Conservation (phyloP, 2,113 vertebrate species). For the Micronisus gabar region DNA sequence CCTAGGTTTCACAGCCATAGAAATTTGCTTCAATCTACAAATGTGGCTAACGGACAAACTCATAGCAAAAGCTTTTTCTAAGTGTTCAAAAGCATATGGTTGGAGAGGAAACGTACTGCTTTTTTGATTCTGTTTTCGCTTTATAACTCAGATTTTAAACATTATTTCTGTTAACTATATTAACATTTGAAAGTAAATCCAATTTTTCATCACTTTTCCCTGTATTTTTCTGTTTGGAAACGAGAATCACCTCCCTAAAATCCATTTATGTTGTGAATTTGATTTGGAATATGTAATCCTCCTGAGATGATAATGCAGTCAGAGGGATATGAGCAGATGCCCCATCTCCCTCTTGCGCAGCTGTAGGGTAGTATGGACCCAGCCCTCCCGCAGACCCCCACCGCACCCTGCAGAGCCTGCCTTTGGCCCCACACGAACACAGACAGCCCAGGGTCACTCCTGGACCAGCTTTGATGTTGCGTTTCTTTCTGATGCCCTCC, state of each 20-base stretch:
- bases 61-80: neutral
- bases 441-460: too few relatives aligned
- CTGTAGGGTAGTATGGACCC: fast-evolving
- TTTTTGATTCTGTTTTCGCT: neutral
- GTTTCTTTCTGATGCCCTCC: neutral
- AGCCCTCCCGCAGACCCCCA: fast-evolving
- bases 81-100: fast-evolving
- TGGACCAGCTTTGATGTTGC: neutral
- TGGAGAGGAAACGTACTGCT: neutral
- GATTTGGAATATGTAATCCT: constrained; percentile 19
- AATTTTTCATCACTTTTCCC: neutral
- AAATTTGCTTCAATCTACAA: neutral
- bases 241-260: neutral
- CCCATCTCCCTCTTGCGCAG: neutral
- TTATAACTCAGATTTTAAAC: neutral
- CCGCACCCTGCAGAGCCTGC: neutral
- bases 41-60: neutral
- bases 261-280: neutral
- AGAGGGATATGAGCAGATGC: neutral
- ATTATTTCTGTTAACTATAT: neutral
- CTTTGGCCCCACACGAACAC: too few relatives aligned
- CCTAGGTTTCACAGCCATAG: fast-evolving
- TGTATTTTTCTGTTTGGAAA: neutral
- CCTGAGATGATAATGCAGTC: neutral
- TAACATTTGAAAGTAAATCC: neutral